Conservation (phyloP, 2,113 vertebrate genomes). For the Notechis scutatus region DNA sequence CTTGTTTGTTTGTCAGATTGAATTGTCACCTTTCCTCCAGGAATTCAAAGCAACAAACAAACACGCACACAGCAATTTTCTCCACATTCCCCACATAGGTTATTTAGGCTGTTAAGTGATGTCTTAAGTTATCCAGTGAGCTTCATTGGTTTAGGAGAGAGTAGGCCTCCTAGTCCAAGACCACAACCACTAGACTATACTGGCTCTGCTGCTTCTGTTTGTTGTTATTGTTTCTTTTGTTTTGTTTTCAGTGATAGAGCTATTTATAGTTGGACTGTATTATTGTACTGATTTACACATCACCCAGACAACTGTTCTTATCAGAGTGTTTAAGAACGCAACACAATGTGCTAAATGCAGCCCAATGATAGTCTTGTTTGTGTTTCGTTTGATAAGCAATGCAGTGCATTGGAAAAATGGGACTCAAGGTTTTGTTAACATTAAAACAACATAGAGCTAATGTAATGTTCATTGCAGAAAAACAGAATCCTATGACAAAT, state of each 20-base stretch:
- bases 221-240: not conserved
- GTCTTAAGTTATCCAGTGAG: not conserved
- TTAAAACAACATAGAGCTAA: conserved; percentile 1
- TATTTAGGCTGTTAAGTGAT: not conserved
- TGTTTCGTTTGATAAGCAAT: not conserved
- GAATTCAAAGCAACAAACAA: not conserved
- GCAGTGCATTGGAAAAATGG: not conserved
- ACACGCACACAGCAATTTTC: not conserved
- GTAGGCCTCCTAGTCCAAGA: not conserved
- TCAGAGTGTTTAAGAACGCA: not conserved
- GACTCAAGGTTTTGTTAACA: not conserved
- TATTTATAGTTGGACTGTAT: not conserved
- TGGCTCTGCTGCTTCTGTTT: not conserved
- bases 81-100: not conserved
- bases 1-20: not conserved
- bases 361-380: not conserved
- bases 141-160: not conserved
- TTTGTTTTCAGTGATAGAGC: not conserved
- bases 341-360: not conserved
- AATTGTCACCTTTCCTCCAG: not conserved
- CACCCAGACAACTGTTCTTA: not conserved
- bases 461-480: conserved; percentile 18
- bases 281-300: not conserved
- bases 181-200: not conserved
- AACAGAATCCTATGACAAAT: conserved; percentile 2